Conservation (phyloP, 2,113 vertebrate genomes). For the Sinocyclocheilus maitianheensis region DNA sequence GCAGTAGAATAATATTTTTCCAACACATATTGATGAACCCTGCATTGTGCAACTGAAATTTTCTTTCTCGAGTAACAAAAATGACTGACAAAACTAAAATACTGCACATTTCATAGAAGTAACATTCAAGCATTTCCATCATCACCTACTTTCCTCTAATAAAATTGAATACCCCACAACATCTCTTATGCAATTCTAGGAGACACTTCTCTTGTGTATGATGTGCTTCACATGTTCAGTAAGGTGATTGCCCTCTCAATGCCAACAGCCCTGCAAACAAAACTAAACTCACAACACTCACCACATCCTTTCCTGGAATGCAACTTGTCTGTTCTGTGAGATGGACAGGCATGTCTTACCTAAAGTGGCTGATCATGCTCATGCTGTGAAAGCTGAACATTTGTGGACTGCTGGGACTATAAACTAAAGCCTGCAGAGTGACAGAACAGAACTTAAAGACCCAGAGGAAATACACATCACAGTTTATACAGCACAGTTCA, state of each 20-base stretch:
- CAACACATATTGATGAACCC: neutral
- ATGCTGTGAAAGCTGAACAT: no score
- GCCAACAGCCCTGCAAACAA: slow-evolving; percentile 70
- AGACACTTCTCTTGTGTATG: neutral
- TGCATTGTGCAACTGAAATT: neutral
- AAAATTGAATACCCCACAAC: no score
- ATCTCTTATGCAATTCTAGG: no score
- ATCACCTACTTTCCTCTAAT: no score
- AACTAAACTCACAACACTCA: neutral
- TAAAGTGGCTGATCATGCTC: slow-evolving; percentile 74
- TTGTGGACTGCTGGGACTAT: no score
- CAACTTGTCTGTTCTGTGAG: neutral
- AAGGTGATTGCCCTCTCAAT: slow-evolving; percentile 75
- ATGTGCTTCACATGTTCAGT: slow-evolving; percentile 74
- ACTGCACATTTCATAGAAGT: slow-evolving; percentile 6
- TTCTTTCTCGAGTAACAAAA: neutral
- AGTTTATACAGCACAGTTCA: no score
- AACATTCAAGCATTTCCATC: neutral
- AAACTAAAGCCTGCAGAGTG: no score
- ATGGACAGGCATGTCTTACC: slow-evolving; percentile 69
- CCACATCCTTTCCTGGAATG: neutral
- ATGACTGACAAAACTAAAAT: neutral
- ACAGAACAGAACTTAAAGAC: no score
- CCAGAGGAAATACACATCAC: no score
- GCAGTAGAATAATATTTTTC: neutral